Conservation (phyloP, 1,140 invertebrate species). For the Campodea augens region DNA sequence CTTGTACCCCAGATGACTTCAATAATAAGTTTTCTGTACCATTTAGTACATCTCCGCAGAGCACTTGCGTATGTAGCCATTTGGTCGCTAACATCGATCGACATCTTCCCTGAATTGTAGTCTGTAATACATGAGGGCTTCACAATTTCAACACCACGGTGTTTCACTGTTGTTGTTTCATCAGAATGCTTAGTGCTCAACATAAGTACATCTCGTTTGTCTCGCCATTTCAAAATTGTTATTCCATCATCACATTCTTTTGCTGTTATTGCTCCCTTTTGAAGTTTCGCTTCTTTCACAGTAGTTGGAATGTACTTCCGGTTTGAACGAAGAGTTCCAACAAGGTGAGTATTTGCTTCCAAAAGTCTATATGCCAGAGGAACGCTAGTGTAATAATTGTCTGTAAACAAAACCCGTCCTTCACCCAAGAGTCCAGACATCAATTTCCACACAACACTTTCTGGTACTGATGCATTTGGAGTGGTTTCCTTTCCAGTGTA, state of each 20-base stretch:
- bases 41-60: slow-evolving; percentile 7
- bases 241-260: slow-evolving; percentile 10
- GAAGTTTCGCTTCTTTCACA: slow-evolving; percentile 12
- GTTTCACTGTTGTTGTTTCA: slow-evolving; percentile 6
- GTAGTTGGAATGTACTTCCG: slow-evolving; percentile 9
- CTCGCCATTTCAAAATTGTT: slow-evolving; percentile 15
- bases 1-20: slow-evolving; percentile 5
- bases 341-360: slow-evolving; percentile 10
- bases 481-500: slow-evolving; percentile 11
- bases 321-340: slow-evolving; percentile 10
- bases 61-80: slow-evolving; percentile 6
- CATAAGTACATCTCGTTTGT: slow-evolving; percentile 15
- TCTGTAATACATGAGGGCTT: slow-evolving; percentile 14
- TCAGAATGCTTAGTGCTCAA: slow-evolving; percentile 11
- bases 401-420: slow-evolving; percentile 3
- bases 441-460: slow-evolving; percentile 8
- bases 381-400: slow-evolving; percentile 6
- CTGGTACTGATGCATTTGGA: slow-evolving; percentile 5
- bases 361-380: slow-evolving; percentile 6
- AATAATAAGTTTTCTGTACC: slow-evolving; percentile 9
- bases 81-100: slow-evolving; percentile 8
- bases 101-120: slow-evolving; percentile 7
- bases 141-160: slow-evolving; percentile 12
- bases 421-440: slow-evolving; percentile 9
- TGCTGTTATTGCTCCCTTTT: slow-evolving; percentile 12